Conservation (phyloP, 2,113 vertebrate species). For the Phyllostomus discolor region DNA sequence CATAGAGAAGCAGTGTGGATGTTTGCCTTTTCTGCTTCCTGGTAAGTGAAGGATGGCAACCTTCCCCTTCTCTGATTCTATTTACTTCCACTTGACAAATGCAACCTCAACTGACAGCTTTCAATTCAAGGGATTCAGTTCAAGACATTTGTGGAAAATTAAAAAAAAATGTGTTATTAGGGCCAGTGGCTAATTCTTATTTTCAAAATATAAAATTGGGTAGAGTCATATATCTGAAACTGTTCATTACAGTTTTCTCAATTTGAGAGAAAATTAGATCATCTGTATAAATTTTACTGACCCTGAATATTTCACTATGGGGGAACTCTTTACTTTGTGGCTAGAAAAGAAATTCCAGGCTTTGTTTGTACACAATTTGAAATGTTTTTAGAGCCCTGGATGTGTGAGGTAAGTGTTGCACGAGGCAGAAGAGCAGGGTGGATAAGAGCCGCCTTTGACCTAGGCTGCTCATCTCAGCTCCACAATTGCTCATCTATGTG, state of each 20-base stretch:
- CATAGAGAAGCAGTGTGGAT: constrained; percentile 78
- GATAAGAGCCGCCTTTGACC: background rate
- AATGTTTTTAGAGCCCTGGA: background rate
- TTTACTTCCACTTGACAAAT: background rate
- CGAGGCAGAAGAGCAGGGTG: rapidly evolving
- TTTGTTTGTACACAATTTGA: background rate
- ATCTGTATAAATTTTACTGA: background rate
- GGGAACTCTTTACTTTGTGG: background rate
- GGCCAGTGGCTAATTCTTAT: background rate
- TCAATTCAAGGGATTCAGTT: background rate
- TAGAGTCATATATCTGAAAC: background rate
- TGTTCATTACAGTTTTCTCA: background rate
- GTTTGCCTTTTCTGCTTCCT: constrained; percentile 82
- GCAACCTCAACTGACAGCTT: background rate
- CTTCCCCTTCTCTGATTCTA: background rate
- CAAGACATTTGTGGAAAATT: background rate
- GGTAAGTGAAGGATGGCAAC: constrained; percentile 65
- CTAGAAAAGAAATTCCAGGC: background rate
- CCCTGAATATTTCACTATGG: background rate
- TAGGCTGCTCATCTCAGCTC: no score
- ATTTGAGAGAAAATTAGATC: background rate
- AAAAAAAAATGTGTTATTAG: background rate
- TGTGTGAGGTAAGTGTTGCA: background rate
- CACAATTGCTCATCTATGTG: background rate
- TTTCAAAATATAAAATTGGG: background rate